Evolutionary conservation across 2,797 vertebrate species (phyloP), one percentile per base, ranked within the genome.

Genomic region (Pempheris klunzingeri): DNA sequence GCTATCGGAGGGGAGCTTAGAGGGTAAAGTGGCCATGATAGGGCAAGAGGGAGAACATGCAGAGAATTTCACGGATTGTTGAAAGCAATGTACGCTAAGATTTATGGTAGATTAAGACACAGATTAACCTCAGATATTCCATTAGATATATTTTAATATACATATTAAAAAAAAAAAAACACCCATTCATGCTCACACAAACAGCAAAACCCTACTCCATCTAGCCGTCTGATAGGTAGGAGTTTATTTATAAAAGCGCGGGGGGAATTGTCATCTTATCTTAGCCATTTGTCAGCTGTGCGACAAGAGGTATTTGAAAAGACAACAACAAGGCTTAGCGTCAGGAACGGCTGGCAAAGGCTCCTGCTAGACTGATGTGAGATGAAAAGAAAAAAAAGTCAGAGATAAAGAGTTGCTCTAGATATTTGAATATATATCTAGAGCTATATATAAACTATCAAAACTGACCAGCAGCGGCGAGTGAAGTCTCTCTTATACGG

Each of bases 231-330:
- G 84, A 92, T 92, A 80, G 87, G 77, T 84, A 74, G 78, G 70
- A 86, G 90, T 93, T 94, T 95, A 95, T 96, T 95, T 95, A 94
- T 95, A 94, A 93, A 93, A 90, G 87, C 80, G 71, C 82, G 49
- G 49, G 58, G 88, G 93, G 92, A 94, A 93, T 95, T 93, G 93
- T 93, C 92, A 92, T 95, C 93, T 95, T 95, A 94, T 95, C 94
- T 94, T 87, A 86, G 88, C 88, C 91, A 91, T 94, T 95, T 93
- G 93, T 95, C 93, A 92, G 89, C 91, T 90, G 88, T 34, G 81
- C 58, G 83, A 95, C 90, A 91, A 93, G 92, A 91, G 90, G 87
- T 90, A 92, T 94, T 94, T 95, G 87, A 95, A 94, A 94, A 92
- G 91, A 94, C 93, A 94, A 94, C 93, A 94, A 92, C 92, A 91